These are phyloP conservation scores for Garrulus glandarius DNA, from an alignment of 2,797 vertebrate species.

Conservation along the genomic window DNA sequence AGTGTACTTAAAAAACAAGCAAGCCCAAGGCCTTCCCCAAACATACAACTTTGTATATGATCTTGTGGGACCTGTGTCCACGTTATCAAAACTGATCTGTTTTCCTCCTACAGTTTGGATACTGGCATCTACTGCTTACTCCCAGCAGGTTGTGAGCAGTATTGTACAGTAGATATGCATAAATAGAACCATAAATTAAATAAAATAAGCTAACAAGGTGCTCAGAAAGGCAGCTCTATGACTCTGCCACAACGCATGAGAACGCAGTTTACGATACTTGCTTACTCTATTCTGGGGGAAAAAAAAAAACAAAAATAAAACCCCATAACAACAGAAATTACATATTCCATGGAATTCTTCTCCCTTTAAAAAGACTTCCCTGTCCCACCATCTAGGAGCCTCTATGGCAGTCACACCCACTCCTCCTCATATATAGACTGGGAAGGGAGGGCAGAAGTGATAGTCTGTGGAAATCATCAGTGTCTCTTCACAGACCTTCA, in stretches of 20 bases:
- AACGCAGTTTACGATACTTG: background rate
- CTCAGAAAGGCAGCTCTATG: slow-evolving; percentile 10
- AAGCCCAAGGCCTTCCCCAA: background rate
- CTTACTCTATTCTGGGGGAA: background rate
- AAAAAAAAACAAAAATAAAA: background rate
- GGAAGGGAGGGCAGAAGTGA: background rate
- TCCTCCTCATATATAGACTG: background rate
- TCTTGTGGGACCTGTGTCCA: background rate
- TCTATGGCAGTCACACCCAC: background rate
- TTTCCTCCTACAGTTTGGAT: background rate
- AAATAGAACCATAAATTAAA: slow-evolving; percentile 45
- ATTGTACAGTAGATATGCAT: slow-evolving; percentile 33
- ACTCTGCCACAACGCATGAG: background rate
- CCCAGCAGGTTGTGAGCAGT: background rate
- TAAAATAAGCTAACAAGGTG: slow-evolving; percentile 22
- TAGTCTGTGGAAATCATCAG: background rate
- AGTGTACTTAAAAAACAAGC: background rate
- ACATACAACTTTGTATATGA: background rate
- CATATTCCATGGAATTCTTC: background rate
- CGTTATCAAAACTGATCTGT: background rate
- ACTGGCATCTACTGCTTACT: background rate
- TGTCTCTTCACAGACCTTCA: background rate
- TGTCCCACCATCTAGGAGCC: background rate
- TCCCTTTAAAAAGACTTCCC: background rate
- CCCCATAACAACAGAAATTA: background rate